These are phyloP conservation scores for Erynnis tages DNA, from an alignment of 2,888 invertebrate species.

Conservation along the genomic window DNA sequence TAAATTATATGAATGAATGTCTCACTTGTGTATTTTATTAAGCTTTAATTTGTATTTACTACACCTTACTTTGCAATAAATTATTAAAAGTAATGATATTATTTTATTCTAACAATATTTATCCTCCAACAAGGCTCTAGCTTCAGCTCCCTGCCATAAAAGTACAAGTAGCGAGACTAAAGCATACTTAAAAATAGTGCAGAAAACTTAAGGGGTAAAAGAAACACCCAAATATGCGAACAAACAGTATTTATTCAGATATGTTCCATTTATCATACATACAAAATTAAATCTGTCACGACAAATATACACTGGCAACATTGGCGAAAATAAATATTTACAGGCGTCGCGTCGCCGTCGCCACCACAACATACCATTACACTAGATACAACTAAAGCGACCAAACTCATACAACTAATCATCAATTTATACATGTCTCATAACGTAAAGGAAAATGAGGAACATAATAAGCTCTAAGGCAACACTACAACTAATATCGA, in stretches of 20 bases:
- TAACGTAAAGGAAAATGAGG: slow-evolving; percentile 39
- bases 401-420: slow-evolving; percentile 30
- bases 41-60: slow-evolving; percentile 28
- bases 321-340: slow-evolving; percentile 38
- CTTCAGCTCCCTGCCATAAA: too few species aligned
- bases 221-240: slow-evolving; percentile 8
- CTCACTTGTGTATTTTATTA: not conserved
- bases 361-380: slow-evolving; percentile 37
- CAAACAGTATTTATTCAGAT: slow-evolving; percentile 27
- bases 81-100: not conserved
- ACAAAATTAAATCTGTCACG: slow-evolving; percentile 12
- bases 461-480: slow-evolving; percentile 34
- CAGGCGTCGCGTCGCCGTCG: slow-evolving; percentile 33
- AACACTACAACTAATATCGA: slow-evolving; percentile 16
- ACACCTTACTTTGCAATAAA: slow-evolving; percentile 11
- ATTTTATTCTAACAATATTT: too few species aligned
- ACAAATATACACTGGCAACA: slow-evolving; percentile 33
- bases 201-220: too few species aligned
- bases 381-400: slow-evolving; percentile 39
- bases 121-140: too few species aligned
- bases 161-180: too few species aligned
- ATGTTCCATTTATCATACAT: slow-evolving; percentile 25
- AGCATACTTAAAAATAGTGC: too few species aligned
- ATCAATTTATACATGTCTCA: slow-evolving; percentile 27
- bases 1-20: slow-evolving; percentile 1